phyloP scores from a whole-genome alignment of 2,113 vertebrate genomes.

The Rhinoptilus africanus region DNA sequence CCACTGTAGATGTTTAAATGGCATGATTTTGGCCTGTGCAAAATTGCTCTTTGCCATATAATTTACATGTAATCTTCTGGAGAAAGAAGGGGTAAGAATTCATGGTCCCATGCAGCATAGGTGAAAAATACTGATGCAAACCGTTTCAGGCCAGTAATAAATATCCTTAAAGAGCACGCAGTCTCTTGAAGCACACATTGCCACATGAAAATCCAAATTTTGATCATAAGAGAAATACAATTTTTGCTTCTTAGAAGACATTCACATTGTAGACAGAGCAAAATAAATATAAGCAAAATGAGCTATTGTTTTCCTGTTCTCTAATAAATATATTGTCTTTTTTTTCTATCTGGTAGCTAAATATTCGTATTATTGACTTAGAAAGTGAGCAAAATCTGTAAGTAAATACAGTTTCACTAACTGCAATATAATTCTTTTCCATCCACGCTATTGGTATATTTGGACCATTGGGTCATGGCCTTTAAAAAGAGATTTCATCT shows the following conservation, averaged over 20 bases:
- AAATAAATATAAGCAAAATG: not conserved
- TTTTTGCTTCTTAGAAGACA: not conserved
- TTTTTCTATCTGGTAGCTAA: not conserved
- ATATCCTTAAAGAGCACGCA: accelerated
- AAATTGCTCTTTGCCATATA: not conserved
- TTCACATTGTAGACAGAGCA: not conserved
- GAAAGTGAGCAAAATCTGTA: not conserved
- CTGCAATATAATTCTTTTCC: not conserved
- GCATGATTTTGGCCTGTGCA: not conserved
- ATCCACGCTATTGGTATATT: not conserved
- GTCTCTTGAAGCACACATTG: not conserved
- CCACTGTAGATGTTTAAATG: accelerated
- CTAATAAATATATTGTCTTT: not conserved
- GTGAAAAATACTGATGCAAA: not conserved
- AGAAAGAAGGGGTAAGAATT: not conserved
- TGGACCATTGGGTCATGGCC: not conserved
- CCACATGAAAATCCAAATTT: not conserved
- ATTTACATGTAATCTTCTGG: not conserved
- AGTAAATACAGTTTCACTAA: not conserved
- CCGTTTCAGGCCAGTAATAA: not conserved
- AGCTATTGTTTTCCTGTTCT: not conserved
- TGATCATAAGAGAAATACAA: not conserved
- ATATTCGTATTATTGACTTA: not conserved
- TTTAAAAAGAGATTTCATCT: not conserved
- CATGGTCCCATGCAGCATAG: not conserved